Evolutionary conservation across 2,113 vertebrate genomes (phyloP).

Genomic region (Carollia perspicillata): DNA sequence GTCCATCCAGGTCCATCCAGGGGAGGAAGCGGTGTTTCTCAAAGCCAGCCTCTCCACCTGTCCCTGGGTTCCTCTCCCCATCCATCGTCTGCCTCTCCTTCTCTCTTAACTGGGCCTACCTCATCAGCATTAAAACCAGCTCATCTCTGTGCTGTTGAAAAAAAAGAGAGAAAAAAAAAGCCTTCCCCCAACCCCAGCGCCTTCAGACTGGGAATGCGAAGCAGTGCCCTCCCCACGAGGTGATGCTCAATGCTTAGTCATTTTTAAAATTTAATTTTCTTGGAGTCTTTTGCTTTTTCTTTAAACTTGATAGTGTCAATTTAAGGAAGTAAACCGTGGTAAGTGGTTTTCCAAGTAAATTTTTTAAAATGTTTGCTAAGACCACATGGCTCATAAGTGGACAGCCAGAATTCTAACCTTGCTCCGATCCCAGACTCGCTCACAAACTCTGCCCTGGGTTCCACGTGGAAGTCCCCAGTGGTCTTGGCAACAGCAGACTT

Average conservation of each 20-base stretch:
- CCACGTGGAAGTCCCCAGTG: neutral
- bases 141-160: neutral
- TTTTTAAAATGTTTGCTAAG: neutral
- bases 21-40: neutral
- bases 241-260: neutral
- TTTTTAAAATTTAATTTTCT: neutral
- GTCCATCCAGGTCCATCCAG: accelerated
- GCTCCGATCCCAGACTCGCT: neutral
- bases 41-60: neutral
- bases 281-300: neutral
- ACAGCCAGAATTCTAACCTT: neutral
- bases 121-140: neutral
- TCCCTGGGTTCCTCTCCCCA: neutral
- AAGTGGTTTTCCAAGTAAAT: neutral
- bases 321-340: neutral
- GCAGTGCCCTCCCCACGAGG: neutral
- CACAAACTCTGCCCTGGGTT: neutral
- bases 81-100: neutral
- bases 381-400: neutral
- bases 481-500: neutral
- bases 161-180: neutral
- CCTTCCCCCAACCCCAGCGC: neutral
- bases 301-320: neutral
- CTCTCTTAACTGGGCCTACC: neutral
- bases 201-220: neutral